phyloP scores from a whole-genome alignment of 2,113 vertebrate genomes.

The Gorsachius goisagi region DNA sequence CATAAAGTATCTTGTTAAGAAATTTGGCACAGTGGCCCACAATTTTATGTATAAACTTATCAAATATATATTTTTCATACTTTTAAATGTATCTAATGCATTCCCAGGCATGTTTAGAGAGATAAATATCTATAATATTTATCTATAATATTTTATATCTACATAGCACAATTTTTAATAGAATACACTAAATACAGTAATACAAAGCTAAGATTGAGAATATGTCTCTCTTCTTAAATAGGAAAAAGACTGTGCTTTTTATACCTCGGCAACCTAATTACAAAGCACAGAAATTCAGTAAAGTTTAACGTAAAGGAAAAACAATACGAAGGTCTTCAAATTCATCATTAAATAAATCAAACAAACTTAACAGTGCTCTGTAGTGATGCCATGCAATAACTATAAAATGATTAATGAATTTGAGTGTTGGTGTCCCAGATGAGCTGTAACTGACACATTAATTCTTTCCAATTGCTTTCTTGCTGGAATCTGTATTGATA shows the following conservation, averaged over 20 bases:
- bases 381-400: background rate
- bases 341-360: background rate
- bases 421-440: background rate
- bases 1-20: background rate
- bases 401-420: background rate
- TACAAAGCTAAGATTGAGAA: background rate
- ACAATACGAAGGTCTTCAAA: background rate
- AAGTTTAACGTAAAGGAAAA: background rate
- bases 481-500: background rate
- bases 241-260: background rate
- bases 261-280: background rate
- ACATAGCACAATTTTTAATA: background rate
- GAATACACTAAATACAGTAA: background rate
- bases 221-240: background rate
- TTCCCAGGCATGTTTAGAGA: background rate
- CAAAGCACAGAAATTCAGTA: background rate
- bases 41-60: background rate
- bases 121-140: background rate
- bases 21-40: background rate
- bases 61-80: background rate
- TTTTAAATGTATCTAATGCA: background rate
- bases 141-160: background rate
- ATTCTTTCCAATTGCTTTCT: constrained; percentile 8
- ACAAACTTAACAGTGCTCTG: background rate
- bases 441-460: background rate